phyloP scores from a whole-genome alignment of 2,113 vertebrate species.

The human (Homo sapiens) region DNA sequence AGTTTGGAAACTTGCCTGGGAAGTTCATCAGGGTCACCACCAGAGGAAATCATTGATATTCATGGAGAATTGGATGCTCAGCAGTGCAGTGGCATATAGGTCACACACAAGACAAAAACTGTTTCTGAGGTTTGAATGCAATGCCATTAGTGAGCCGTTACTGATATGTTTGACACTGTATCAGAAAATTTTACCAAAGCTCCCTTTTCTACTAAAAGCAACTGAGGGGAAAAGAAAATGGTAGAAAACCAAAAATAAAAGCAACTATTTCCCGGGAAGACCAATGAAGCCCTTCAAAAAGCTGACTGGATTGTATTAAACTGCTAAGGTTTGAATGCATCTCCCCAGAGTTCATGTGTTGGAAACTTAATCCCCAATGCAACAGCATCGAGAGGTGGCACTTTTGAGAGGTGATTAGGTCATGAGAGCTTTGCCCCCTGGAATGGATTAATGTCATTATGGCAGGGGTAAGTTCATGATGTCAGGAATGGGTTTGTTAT shows the following conservation, averaged over 20 bases:
- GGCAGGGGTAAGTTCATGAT: background rate
- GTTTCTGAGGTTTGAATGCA: conserved; percentile 64
- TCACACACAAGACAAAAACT: conserved; percentile 67
- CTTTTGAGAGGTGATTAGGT: background rate
- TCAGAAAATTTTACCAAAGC: conserved; percentile 76
- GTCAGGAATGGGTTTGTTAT: background rate
- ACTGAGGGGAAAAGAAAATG: conserved; percentile 56
- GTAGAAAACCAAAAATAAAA: conserved; percentile 60
- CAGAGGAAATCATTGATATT: conserved; percentile 60
- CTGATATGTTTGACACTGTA: conserved; percentile 76
- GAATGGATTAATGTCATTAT: background rate
- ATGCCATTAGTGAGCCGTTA: conserved; percentile 65
- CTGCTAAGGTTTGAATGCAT: background rate
- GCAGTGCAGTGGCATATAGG: background rate
- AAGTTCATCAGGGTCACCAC: background rate
- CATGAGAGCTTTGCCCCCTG: background rate
- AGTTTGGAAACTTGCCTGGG: conserved; percentile 62
- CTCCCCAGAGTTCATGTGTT: background rate
- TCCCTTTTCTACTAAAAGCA: conserved; percentile 79
- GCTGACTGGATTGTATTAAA: conserved; percentile 66
- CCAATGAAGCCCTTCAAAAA: conserved; percentile 65
- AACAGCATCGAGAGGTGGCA: background rate
- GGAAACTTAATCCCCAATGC: background rate
- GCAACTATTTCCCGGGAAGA: conserved; percentile 54
- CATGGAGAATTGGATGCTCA: conserved; percentile 64